Evolutionary conservation across 2,888 invertebrate species (phyloP), one percentile per base, ranked within the genome.

Genomic region (Ashinkailepas kermadecensis): DNA sequence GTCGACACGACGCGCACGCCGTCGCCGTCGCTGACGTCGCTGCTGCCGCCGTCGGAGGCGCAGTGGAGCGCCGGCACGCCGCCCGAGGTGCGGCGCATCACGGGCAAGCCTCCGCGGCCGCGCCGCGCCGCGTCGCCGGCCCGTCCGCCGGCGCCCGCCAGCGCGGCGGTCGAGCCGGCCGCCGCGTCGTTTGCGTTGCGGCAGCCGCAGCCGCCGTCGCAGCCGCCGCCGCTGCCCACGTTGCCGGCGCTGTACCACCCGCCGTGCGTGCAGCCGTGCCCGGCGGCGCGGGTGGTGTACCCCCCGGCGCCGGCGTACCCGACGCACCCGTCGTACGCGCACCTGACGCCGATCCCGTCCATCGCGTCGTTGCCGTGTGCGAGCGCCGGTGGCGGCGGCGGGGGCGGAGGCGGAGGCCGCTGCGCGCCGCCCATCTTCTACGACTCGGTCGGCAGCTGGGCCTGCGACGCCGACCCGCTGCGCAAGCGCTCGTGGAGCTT

Each of bases 271-370:
- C 74, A 59, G 18, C 1, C 54, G 74, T n/a, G 7, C 70, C 70
- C 39, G 13, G 39, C 25, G 25, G 21, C 39, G 39, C 70, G 2
- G 12, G 6, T 7, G 13, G 18, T 23, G 74, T 39, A 25, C 39
- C 39, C 74, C 18, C 12, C n/a, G 11, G 10, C 3, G 7, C 18
- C 74, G 15, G 39, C 74, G 54, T 25, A 74, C 54, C 74, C 74
- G 18, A 74, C 74, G 54, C 74, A 74, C 54, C 74, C 74, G 39
- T 74, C 74, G 54, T 74, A 74, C 54, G 74, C 74, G 54, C 74
- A 74, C 74, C 74, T 74, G 74, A 7, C 74, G 12, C 74, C 74
- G 54, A 74, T 74, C 39, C 74, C 74, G 74, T 74, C 54, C 2
- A 23, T 74, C 12, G 39, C 74, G 39, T 54, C 74, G 18, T 21